Conservation (phyloP, 2,797 vertebrate species). For the Crypturellus tataupa region DNA sequence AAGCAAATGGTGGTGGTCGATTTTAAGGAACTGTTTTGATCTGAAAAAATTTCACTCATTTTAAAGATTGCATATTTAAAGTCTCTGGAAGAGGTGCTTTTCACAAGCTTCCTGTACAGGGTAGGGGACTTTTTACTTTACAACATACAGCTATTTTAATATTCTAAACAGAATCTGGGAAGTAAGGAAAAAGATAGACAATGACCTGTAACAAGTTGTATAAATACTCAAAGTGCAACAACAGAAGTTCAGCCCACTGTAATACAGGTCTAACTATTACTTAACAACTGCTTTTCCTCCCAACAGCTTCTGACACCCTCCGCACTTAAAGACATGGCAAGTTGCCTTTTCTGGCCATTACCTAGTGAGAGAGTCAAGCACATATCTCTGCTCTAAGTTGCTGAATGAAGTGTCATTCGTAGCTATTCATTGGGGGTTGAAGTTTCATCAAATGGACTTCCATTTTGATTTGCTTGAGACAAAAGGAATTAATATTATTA, state of each 20-base stretch:
- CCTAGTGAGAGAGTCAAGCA: neutral
- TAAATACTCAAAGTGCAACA: neutral
- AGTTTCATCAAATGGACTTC: neutral
- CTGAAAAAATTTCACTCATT: constrained; percentile 22
- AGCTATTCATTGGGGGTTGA: no score
- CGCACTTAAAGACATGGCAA: neutral
- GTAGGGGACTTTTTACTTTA: neutral
- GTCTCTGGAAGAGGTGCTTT: neutral
- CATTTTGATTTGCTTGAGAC: neutral
- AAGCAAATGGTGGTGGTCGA: constrained; percentile 6
- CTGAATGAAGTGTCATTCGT: neutral
- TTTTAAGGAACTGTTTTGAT: constrained; percentile 62
- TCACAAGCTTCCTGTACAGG: neutral
- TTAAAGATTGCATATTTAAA: constrained; percentile 29
- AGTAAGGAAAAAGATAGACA: neutral
- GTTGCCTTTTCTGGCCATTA: neutral
- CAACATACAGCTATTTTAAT: neutral
- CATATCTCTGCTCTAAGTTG: neutral
- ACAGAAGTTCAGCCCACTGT: neutral
- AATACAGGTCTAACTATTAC: neutral
- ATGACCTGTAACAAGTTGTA: neutral
- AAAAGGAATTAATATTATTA: neutral
- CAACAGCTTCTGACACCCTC: neutral
- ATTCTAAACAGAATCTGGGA: constrained; percentile 1
- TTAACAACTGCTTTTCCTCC: neutral